Evolutionary conservation across 2,797 vertebrate species (phyloP), one percentile per base, ranked within the genome.

Genomic region (Myiotriccus ornatus): DNA sequence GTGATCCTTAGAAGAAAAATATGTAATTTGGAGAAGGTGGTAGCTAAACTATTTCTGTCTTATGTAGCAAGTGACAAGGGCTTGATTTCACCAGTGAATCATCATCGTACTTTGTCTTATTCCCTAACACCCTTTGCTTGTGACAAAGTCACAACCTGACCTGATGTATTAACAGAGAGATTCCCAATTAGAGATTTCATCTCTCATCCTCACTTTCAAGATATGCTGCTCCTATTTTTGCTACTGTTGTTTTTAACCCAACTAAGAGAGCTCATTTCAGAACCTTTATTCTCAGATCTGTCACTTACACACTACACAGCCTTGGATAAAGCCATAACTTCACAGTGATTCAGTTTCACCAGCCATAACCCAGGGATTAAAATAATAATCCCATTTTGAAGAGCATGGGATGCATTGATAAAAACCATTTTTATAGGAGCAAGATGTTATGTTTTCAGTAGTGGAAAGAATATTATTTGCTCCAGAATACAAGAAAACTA

Each of bases 401-500:
- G 25, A 39, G 25, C 7, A 80, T 14, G 1, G 32, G 7, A 83
- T 21, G 8, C 11, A 70, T 3, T 59, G 7, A 65, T 47, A 20
- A 55, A 57, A 69, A 55, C 5, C 27, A 53, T 4, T 79, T 81
- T 84, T 62, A 62, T 16, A 73, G 39, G 24, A 75, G 32, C 7
- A 65, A 92, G 69, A 4, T 39, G 5, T 57, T 65, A 55, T 1
- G 7, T n/a, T 55, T 25, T 55, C 56, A 82, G 19, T 69, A 59
- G 64, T 41, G 16, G 82, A 80, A 93, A 69, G n/a, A 79, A 57
- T 62, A 57, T 4, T 50, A 32, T 10, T 59, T 6, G 50, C 65
- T 92, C 80, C 43, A 89, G 37, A 84, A 81, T 12, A 75, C 8
- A 90, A 90, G 30, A 35, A 27, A 94, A 90, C 91, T 80, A 95